These are phyloP conservation scores for Drosophila anomalata DNA, from an alignment of 2,888 invertebrate species.

Conservation along the genomic window DNA sequence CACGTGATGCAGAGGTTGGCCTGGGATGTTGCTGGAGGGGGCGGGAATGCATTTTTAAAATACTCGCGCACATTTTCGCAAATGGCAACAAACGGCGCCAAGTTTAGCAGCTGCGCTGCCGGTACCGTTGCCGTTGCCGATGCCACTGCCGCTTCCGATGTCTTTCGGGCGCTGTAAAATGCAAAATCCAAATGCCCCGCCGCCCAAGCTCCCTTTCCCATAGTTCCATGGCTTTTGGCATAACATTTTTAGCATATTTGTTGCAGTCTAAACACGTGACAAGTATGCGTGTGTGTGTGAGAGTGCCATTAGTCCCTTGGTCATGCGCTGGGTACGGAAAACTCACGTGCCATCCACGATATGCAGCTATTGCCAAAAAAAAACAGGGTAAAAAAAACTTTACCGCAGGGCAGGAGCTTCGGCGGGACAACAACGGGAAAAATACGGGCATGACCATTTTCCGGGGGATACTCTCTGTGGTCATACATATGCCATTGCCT, in stretches of 20 bases:
- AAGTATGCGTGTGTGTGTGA: constrained; percentile 39
- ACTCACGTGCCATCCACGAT: constrained; percentile 68
- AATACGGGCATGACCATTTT: constrained; percentile 32
- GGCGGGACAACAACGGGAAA: constrained; percentile 40
- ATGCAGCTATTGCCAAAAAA: constrained; percentile 32
- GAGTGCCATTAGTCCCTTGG: constrained; percentile 69
- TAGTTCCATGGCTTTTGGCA: constrained; percentile 65
- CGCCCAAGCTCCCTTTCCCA: constrained; percentile 12
- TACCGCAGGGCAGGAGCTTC: constrained; percentile 66
- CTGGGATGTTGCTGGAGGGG: neutral
- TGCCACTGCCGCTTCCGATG: constrained; percentile 46
- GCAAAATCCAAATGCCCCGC: constrained; percentile 49
- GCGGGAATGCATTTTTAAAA: constrained; percentile 72
- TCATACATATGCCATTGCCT: constrained; percentile 34
- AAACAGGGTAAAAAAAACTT: constrained; percentile 30
- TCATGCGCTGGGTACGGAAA: constrained; percentile 64
- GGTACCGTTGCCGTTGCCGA: constrained; percentile 2
- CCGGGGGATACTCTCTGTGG: constrained; percentile 43
- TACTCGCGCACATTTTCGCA: constrained; percentile 70
- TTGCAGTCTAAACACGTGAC: constrained; percentile 76
- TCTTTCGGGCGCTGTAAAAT: constrained; percentile 58
- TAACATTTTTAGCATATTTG: constrained; percentile 77
- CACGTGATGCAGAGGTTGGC: constrained; percentile 26
- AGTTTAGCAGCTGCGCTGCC: constrained; percentile 73
- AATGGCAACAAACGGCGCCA: constrained; percentile 76